These are phyloP conservation scores for Siderastrea radians DNA, from an alignment of 92 coral and sea anemone genomes.

Conservation along the genomic window DNA sequence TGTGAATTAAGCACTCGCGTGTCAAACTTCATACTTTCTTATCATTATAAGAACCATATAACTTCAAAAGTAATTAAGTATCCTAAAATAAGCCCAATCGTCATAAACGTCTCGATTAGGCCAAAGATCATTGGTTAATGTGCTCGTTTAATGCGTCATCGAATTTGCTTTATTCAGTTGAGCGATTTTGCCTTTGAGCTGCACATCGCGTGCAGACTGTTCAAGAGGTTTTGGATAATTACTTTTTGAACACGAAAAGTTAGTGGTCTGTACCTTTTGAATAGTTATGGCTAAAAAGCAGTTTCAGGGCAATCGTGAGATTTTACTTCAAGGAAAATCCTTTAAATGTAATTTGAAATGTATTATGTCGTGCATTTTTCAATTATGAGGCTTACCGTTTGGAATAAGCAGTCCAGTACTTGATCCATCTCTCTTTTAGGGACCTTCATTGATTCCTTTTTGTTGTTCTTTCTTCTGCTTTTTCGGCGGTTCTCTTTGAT, in stretches of 20 bases:
- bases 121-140: slow-evolving; percentile 25
- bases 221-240: slow-evolving; percentile 23
- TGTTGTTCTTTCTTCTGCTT: background rate
- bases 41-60: slow-evolving; percentile 3
- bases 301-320: background rate
- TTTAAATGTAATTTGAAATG: background rate
- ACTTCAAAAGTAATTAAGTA: slow-evolving; percentile 15
- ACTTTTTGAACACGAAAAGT: slow-evolving; percentile 32
- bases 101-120: background rate
- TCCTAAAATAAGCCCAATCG: slow-evolving; percentile 13
- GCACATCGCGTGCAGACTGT: slow-evolving; percentile 34
- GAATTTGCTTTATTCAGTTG: background rate
- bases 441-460: slow-evolving; percentile 12
- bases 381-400: slow-evolving; percentile 18
- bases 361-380: background rate
- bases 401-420: slow-evolving; percentile 29
- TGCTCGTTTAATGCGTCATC: slow-evolving; percentile 8
- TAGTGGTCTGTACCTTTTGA: background rate
- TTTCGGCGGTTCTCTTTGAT: slow-evolving; percentile 19
- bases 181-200: background rate
- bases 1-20: slow-evolving; percentile 28
- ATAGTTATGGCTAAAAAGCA: background rate
- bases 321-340: background rate
- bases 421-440: slow-evolving; percentile 35
- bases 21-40: background rate